Base-by-base conservation (phyloP, 2,797 vertebrate species). In the Scolopax bukidnonensis region DNA sequence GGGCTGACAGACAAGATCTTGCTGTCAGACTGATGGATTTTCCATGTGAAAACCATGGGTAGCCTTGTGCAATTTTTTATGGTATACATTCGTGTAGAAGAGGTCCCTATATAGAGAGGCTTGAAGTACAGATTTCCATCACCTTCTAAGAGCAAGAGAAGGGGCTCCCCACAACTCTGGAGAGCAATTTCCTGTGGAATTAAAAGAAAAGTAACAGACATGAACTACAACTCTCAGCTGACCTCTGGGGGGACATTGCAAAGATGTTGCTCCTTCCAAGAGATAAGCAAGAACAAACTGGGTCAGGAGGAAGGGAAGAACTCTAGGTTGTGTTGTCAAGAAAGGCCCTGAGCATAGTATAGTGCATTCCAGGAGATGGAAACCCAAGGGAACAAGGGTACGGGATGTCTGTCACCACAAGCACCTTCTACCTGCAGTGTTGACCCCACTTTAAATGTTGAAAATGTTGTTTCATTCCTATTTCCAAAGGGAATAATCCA, bases 41-140 rank as follows among this genome's bases (percentile, higher is more conserved):
- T 99, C 99, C 99, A 99, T 15, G 97, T 97, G 85, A 99, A 99
- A 96, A 97, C 77, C 92, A 99, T 87, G 6, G 99, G 98, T 45
- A 99, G 69, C 48, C 97, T 97, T 36, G 98, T 98, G 60, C 98
- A 95, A 95, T 99, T 99, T 94, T 95, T 98, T 93, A 99, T 98
- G 61, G 96, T 95, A 86, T 98, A 98, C 77, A 87, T 95, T 83
- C 96, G 97, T 71, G 97, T 97, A 11, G 98, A 98, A 40, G 81
- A 96, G 47, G 93, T 98, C 45, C 98, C 98, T 92, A 99, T 82
- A 20, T 91, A 97, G 28, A 98, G 98, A 76, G 99, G 98, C 65
- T 98, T 98, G 96, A 99, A 99, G 97, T 98, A 98, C 32, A 99
- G 95, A 68, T 53, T 97, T 51, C 97, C 98, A 16, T 96, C 96